Percentiles rank a stretch among this genome's conserved stretches.
These are phyloP conservation scores for Noctua fimbriata DNA, from an alignment of 2,888 invertebrate genomes.

Conservation along the genomic window DNA sequence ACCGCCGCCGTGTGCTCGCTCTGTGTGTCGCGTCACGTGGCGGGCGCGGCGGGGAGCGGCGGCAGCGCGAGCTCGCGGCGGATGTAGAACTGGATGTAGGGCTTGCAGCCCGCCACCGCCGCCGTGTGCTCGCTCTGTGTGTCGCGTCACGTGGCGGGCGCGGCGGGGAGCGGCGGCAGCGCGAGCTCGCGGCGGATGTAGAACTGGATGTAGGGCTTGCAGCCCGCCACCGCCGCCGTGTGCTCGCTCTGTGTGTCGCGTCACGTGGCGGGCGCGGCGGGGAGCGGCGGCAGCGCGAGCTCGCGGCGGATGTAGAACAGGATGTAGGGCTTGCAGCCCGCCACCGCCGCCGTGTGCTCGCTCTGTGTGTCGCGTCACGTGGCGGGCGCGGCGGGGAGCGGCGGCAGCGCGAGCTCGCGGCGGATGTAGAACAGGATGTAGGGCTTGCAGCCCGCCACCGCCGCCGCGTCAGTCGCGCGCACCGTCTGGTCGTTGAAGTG, in stretches of 20 bases:
- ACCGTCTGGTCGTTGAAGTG: conserved; percentile 97
- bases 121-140: conserved; percentile 51
- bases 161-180: conserved; percentile 58
- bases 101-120: conserved; percentile 25
- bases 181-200: conserved; percentile 93
- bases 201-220: too few relatives aligned
- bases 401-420: conserved; percentile 89
- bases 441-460: conserved; percentile 94
- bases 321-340: conserved; percentile 15
- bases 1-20: conserved; percentile 54
- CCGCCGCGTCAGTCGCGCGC: conserved; percentile 91
- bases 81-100: too few relatives aligned
- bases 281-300: conserved; percentile 2
- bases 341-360: conserved; percentile 54
- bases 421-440: conserved; percentile 96
- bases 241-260: not conserved
- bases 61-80: not conserved
- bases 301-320: not conserved
- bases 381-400: conserved; percentile 14
- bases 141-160: conserved; percentile 41
- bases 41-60: conserved; percentile 4
- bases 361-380: conserved; percentile 39
- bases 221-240: conserved; percentile 54
- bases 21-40: not conserved
- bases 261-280: conserved; percentile 1